A percentile compares a stretch with the other conserved stretches of the same genome.
These are phyloP conservation scores for Spinus olivaceus DNA, from an alignment of 2,797 vertebrate species.

Conservation along the genomic window DNA sequence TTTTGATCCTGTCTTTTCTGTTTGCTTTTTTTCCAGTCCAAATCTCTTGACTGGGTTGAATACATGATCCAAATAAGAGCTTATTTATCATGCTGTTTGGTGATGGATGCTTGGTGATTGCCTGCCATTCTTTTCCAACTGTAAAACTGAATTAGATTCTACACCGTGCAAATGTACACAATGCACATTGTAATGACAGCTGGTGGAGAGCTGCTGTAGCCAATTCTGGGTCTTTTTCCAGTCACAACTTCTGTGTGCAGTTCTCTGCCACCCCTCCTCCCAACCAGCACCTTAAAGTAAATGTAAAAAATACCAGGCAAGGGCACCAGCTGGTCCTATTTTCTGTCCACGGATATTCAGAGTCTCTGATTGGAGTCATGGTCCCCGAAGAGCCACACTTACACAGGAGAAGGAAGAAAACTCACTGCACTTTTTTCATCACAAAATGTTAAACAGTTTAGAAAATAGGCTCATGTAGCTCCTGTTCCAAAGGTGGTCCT, in stretches of 20 bases:
- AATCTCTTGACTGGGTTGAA: conserved; percentile 43
- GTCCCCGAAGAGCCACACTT: not conserved
- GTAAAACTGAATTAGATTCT: conserved; percentile 72
- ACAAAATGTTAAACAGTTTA: not conserved
- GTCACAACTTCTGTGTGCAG: conserved; percentile 43
- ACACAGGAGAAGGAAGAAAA: not conserved
- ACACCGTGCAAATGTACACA: conserved; percentile 65
- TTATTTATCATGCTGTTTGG: conserved; percentile 64
- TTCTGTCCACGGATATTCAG: conserved; percentile 42
- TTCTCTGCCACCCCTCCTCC: not conserved
- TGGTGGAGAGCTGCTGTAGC: conserved; percentile 61
- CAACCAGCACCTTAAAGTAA: conserved; percentile 52
- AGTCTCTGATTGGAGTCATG: not conserved
- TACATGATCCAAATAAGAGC: conserved; percentile 46
- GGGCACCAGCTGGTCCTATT: conserved; percentile 57
- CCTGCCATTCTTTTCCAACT: conserved; percentile 53
- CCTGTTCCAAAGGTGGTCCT: not conserved
- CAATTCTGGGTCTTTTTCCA: conserved; percentile 49
- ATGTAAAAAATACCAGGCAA: conserved; percentile 30
- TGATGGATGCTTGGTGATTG: conserved; percentile 62
- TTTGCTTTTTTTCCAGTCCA: not conserved
- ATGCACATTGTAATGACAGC: conserved; percentile 64
- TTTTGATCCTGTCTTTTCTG: not conserved
- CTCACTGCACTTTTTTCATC: not conserved
- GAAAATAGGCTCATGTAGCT: not conserved